Evolutionary conservation across 2,113 vertebrate species (phyloP).

Genomic region (Phaethon lepturus): DNA sequence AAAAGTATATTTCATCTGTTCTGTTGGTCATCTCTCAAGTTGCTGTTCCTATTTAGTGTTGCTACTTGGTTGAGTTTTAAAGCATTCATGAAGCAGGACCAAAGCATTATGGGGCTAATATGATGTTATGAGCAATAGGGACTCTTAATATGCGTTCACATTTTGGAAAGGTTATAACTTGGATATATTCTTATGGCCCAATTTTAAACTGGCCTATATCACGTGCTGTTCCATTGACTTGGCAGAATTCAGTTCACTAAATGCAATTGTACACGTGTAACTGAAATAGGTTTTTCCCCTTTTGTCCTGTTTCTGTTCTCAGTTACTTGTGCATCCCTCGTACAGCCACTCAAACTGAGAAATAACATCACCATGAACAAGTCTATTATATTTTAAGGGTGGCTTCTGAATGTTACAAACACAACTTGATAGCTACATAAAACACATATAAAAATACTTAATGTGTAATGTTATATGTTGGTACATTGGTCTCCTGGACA

Average conservation of each 20-base stretch:
- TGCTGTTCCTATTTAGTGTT: slow-evolving; percentile 6
- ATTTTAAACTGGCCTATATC: slow-evolving; percentile 32
- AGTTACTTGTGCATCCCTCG: neutral
- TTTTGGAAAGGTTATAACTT: slow-evolving; percentile 17
- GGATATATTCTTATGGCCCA: neutral
- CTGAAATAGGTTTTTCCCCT: neutral
- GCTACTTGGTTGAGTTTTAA: slow-evolving; percentile 39
- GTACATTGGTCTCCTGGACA: neutral
- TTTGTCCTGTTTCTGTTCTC: neutral
- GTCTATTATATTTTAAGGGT: neutral
- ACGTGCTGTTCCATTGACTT: neutral
- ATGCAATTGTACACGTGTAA: neutral
- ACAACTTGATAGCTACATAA: neutral
- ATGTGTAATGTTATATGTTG: neutral
- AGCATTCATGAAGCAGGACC: slow-evolving; percentile 11
- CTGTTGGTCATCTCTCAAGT: neutral
- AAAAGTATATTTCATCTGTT: slow-evolving; percentile 14
- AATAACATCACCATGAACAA: neutral
- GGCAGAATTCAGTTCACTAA: slow-evolving; percentile 1
- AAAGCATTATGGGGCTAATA: neutral
- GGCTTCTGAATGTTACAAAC: neutral
- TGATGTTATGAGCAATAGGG: neutral
- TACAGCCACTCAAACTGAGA: neutral
- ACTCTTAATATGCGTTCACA: neutral
- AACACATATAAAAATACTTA: neutral